Evolutionary conservation across 2,888 invertebrate genomes (phyloP).

Genomic region (Chymomyza procnemis): DNA sequence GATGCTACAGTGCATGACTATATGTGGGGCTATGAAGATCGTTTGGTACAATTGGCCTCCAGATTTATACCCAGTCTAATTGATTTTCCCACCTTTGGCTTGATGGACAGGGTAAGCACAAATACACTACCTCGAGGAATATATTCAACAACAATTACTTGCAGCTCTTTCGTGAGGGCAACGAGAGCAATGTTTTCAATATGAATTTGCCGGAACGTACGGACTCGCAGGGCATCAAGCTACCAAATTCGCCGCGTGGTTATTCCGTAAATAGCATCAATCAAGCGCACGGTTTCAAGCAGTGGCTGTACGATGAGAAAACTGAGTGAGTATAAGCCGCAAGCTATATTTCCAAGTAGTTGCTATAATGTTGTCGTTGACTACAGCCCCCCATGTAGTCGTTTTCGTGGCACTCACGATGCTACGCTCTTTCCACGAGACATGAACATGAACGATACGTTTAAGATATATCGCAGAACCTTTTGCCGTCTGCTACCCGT

Average conservation of each 20-base stretch:
- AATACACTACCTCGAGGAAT: no score
- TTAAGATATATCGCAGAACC: conserved; percentile 85
- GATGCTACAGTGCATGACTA: conserved; percentile 83
- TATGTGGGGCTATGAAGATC: conserved; percentile 90
- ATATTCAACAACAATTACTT: conserved; percentile 37
- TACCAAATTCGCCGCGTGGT: conserved; percentile 62
- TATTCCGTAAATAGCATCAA: conserved; percentile 84
- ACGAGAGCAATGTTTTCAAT: conserved; percentile 80
- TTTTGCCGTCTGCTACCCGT: conserved; percentile 86
- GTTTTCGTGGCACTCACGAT: conserved; percentile 84
- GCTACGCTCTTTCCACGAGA: conserved; percentile 85
- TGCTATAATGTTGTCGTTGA: not conserved
- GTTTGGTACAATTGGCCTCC: conserved; percentile 84
- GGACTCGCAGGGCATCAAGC: conserved; percentile 50
- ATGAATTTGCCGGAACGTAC: conserved; percentile 79
- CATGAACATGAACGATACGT: conserved; percentile 80
- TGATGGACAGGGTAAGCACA: conserved; percentile 86
- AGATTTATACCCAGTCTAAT: conserved; percentile 87
- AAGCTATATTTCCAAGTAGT: not conserved
- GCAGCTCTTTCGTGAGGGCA: conserved; percentile 83
- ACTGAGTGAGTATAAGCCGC: conserved; percentile 58
- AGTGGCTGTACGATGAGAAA: conserved; percentile 82
- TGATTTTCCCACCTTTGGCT: conserved; percentile 88
- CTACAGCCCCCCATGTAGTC: conserved; percentile 83
- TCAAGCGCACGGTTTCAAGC: conserved; percentile 82